A percentile compares a stretch with the other conserved stretches of the same genome.
Evolutionary conservation across 2,888 invertebrate genomes (phyloP).

Genomic region (Ceraclea dissimilis): DNA sequence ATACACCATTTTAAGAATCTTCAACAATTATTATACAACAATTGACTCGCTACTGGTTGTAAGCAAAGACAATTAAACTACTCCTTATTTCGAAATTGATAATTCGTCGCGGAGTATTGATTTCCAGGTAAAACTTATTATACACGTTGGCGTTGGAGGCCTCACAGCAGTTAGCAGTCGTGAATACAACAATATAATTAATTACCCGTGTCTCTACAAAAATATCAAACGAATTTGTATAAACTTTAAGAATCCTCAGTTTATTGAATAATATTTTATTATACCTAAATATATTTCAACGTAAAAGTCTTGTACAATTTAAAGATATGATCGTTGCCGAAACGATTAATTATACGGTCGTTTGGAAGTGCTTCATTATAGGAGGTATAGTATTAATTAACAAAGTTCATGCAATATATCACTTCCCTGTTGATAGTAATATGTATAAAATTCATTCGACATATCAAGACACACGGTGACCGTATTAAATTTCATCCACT

Average conservation of each 20-base stretch:
- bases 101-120: slow-evolving; percentile 23
- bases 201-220: slow-evolving; percentile 6
- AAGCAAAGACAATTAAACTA: neutral
- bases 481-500: slow-evolving; percentile 20
- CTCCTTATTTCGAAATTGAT: slow-evolving; percentile 14
- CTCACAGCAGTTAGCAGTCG: neutral
- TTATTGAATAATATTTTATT: no score
- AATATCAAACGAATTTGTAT: no score
- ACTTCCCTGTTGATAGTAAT: slow-evolving; percentile 5
- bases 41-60: neutral
- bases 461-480: neutral
- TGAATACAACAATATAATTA: neutral
- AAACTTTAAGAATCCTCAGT: no score
- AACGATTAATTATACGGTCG: slow-evolving; percentile 1
- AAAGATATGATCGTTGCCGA: neutral
- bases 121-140: slow-evolving; percentile 16
- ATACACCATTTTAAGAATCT: slow-evolving; percentile 12
- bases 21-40: slow-evolving; percentile 2
- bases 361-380: no score
- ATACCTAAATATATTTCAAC: no score
- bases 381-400: slow-evolving; percentile 18
- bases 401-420: slow-evolving; percentile 19
- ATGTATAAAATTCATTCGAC: no score
- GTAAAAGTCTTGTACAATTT: no score
- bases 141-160: neutral